Base-by-base conservation (phyloP, 2,888 invertebrate genomes). In the Hydrotaea diabolus region DNA sequence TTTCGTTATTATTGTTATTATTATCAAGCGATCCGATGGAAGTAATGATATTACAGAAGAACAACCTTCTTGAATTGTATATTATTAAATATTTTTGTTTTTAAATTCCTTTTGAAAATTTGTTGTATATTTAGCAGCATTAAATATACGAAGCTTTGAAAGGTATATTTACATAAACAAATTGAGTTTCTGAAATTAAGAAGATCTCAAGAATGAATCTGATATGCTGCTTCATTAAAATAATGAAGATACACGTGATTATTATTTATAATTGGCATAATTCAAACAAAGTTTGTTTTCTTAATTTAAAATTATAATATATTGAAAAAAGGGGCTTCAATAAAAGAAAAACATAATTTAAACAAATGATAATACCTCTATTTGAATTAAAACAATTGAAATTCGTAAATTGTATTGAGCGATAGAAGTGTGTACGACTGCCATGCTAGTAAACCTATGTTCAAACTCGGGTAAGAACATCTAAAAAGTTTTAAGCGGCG, bases 291-390 rank as follows among this genome's bases (percentile, higher is more conserved):
- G 43, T 46, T 69, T 66, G 39, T 66, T 17, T 66, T 66, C 36
- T 19, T 39, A 15, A 69, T 69, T 23, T 69, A 43, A 69, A 69
- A 69, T 69, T 69, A 21, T 21, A 69, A 15, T 69, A 23, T 69
- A 69, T n/a, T 69, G 43, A 23, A 46, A 46, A 46, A 69, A 69
- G n/a, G 66, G 69, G 69, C 69, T 69, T 69, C 46, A 69, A 46
- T 69, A 69, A 66, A 66, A 66, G 11, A 13, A 5, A 62, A 59
- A 23, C 23, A 59, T 21, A 43, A 69, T 17, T 23, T 46, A 43
- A 69, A 66, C 7, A 39, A 39, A 39, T 11, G 39, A 3, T 11
- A 7, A 39, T n/a, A n/a, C n/a, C n/a, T n/a, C 39, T 39, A 31
- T 7, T 31, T 31, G 31, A 31, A 31, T 31, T 31, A 4, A 31